Evolutionary conservation across 1,140 invertebrate species (phyloP).

Genomic region (Octopus sinensis): DNA sequence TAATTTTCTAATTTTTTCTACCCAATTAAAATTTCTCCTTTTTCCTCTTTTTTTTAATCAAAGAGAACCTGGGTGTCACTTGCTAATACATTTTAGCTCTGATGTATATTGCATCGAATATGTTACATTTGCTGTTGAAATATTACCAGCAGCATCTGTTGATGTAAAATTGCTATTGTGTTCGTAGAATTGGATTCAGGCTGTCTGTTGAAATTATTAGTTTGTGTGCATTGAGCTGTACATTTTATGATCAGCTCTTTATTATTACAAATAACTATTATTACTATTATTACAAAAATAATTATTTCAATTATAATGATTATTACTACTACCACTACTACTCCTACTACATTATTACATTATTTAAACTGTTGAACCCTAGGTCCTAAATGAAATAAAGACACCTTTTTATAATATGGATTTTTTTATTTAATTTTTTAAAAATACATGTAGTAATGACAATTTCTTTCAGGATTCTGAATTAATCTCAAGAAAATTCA

Average conservation of each 20-base stretch:
- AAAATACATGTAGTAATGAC: too few species aligned
- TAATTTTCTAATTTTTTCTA: neutral
- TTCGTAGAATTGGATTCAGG: constrained; percentile 1
- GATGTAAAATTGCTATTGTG: constrained; percentile 8
- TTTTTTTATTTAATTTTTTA: neutral
- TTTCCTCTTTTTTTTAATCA: neutral
- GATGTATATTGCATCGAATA: neutral
- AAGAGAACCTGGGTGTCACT: constrained; percentile 9
- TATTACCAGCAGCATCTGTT: neutral
- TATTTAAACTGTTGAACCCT: constrained; percentile 2
- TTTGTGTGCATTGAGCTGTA: neutral
- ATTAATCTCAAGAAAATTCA: too few species aligned
- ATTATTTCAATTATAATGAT: constrained; percentile 3
- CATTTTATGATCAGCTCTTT: neutral
- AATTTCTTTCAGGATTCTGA: too few species aligned
- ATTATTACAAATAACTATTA: neutral
- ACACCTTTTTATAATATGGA: neutral
- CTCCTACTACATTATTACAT: too few species aligned
- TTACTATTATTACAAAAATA: neutral
- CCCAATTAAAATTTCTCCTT: neutral
- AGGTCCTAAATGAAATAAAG: constrained; percentile 7
- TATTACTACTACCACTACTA: neutral
- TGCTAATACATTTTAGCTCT: constrained; percentile 9
- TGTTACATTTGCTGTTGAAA: neutral
- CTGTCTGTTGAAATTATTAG: neutral